A percentile compares a stretch with the other conserved stretches of the same genome.
Conservation (phyloP, 2,888 invertebrate genomes). For the Napeogenes inachia region DNA sequence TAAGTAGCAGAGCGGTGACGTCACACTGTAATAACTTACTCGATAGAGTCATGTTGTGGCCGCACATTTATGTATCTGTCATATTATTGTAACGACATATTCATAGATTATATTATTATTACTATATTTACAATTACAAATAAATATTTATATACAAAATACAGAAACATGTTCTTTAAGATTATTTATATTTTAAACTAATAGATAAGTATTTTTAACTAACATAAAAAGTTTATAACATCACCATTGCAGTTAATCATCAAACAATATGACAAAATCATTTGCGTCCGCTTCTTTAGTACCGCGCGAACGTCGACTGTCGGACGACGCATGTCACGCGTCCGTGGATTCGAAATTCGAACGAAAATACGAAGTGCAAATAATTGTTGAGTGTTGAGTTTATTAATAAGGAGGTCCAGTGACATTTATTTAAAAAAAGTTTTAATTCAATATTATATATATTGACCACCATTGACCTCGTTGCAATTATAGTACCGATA, state of each 20-base stretch:
- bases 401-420: conserved; percentile 30
- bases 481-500: too few relatives aligned
- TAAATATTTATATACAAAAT: too few relatives aligned
- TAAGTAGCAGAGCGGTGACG: neutral
- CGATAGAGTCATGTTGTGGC: neutral
- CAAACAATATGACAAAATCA: conserved; percentile 52
- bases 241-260: conserved; percentile 32
- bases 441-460: neutral
- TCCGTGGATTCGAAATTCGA: conserved; percentile 43
- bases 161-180: too few relatives aligned
- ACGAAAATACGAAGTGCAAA: conserved; percentile 43
- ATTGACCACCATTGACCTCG: too few relatives aligned
- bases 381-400: conserved; percentile 49
- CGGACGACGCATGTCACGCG: conserved; percentile 57
- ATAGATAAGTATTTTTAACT: neutral
- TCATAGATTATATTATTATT: too few relatives aligned
- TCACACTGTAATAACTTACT: neutral
- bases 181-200: neutral
- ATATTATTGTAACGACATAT: too few relatives aligned
- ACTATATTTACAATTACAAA: too few relatives aligned
- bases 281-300: conserved; percentile 50
- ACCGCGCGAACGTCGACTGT: conserved; percentile 58
- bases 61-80: too few relatives aligned
- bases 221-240: conserved; percentile 27
- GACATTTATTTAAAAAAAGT: conserved; percentile 5